Base-by-base conservation (phyloP, 2,888 invertebrate genomes). In the Rotaria socialis region DNA sequence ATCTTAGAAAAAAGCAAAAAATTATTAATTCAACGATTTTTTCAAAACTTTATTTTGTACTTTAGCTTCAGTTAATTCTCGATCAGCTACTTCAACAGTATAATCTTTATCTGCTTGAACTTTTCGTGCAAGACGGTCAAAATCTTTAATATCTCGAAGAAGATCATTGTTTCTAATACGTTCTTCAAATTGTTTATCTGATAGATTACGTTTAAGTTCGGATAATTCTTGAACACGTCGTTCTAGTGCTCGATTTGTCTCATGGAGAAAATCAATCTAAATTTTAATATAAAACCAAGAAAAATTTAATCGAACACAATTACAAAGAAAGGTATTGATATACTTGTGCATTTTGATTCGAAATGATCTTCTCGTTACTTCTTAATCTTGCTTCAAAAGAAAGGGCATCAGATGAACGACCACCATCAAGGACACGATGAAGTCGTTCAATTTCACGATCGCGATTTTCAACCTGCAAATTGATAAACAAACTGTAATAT, bases 281-380 rank as follows among this genome's bases (percentile, higher is more conserved):
- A 88, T 87, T 52, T 11, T 14, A 11, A 16, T 6, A 43, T 8
- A 41, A 41, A 47, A 85, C 22, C 67, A 16, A 50, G 52, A 56
- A 27, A 27, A n/a, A 27, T 27, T 22, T 35, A 27, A 19, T 22
- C 10, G 4, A 41, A 14, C 4, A 35, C 4, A 27, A 67, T 14
- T 35, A 35, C 2, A n/a, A 58, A 4, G n/a, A 67, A 22, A 16
- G 52, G 16, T 16, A 35, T 50, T 35, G 35, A n/a, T 85, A 67
- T 87, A 91, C 90, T 90, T 91, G 91, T 80, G 90, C 90, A 88
- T 91, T 91, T 55, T 91, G 89, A 86, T 91, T 91, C 52, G 90
- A 90, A 85, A 91, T 90, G 89, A 90, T 90, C 74, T 90, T 88
- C 88, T 91, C 91, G 87, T 91, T 90, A 87, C 90, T 89, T 87